Evolutionary conservation across 2,888 invertebrate species (phyloP), one percentile per base, ranked within the genome.

Genomic region (Rapana venosa): DNA sequence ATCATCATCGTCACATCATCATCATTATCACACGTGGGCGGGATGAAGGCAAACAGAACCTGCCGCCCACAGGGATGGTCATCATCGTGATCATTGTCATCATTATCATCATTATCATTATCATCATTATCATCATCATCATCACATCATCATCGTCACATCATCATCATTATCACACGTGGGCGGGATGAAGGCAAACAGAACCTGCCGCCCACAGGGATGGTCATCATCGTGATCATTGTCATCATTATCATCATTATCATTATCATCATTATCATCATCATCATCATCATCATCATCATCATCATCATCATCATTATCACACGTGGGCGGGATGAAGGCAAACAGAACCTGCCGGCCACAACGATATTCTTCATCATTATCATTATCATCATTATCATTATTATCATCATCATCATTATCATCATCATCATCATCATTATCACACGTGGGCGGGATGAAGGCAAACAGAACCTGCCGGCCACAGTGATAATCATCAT

Each of bases 171-270:
- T n/a, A n/a, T n/a, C 95, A 20, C 97, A 95, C 1, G 96, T 95
- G 0, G 97, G 97, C 17, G 97, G 97, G 2, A 97, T 95, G 56
- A 97, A 95, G 1, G 97, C 96, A 92, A 97, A 97, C 35, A 97
- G 91, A 11, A 97, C 96, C 96, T 96, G 94, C 0, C 93, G 91
- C 20, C 32, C 61, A 61, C 84, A 85, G 32, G 4, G 8, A 74
- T 74, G n/a, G 11, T 70, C 22, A 70, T 70, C 11, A 70, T 70
- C 11, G 26, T 70, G 15, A 70, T 70, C 11, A 70, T 22, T 26
- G 26, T 22, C 22, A 70, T 22, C 22, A 70, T 22, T 26, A 70
- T 22, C 70, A 70, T 22, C 22, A 70, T 22, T 26, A 70, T 22
- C 22, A 70, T 70, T 5, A 70, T 70, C 15, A 70, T 70, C 11